A percentile compares a stretch with the other conserved stretches of the same genome.
These are phyloP conservation scores for Catostylus mosaicus DNA, from an alignment of 30 jellyfish, hydroid and myxozoan species.

Conservation along the genomic window DNA sequence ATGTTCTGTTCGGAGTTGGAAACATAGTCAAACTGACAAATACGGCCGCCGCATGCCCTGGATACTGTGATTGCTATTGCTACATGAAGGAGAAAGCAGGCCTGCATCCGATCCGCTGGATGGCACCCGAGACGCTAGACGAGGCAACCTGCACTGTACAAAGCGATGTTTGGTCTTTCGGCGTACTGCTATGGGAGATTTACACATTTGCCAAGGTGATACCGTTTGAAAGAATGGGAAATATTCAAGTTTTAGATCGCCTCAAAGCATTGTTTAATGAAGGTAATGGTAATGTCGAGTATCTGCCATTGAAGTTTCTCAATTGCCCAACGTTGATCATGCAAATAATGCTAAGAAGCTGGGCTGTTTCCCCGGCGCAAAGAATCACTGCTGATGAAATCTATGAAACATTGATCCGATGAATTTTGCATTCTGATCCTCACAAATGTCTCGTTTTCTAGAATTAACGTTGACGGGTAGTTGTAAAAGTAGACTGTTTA, in stretches of 20 bases:
- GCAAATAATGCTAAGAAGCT: conserved; percentile 68
- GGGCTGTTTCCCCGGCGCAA: conserved; percentile 66
- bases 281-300: conserved; percentile 45
- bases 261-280: conserved; percentile 37
- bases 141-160: conserved; percentile 52
- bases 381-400: conserved; percentile 72
- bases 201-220: conserved; percentile 67
- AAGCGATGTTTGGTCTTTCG: conserved; percentile 84
- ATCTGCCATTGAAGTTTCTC: conserved; percentile 64
- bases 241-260: conserved; percentile 57
- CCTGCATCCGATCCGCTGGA: conserved; percentile 82
- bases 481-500: background rate
- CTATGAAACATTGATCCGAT: conserved; percentile 46
- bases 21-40: conserved; percentile 68
- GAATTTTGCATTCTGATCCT: background rate
- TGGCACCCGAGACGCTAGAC: conserved; percentile 78
- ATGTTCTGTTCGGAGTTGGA: conserved; percentile 70
- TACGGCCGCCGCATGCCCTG: conserved; percentile 89
- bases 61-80: conserved; percentile 80
- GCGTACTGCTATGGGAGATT: conserved; percentile 85
- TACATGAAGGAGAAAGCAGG: conserved; percentile 64
- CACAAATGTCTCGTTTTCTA: background rate
- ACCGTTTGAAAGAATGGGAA: conserved; percentile 64
- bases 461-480: background rate
- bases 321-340: conserved; percentile 66